Evolutionary conservation across 2,888 invertebrate species (phyloP).

Genomic region (Brachypalpus laphriformis): DNA sequence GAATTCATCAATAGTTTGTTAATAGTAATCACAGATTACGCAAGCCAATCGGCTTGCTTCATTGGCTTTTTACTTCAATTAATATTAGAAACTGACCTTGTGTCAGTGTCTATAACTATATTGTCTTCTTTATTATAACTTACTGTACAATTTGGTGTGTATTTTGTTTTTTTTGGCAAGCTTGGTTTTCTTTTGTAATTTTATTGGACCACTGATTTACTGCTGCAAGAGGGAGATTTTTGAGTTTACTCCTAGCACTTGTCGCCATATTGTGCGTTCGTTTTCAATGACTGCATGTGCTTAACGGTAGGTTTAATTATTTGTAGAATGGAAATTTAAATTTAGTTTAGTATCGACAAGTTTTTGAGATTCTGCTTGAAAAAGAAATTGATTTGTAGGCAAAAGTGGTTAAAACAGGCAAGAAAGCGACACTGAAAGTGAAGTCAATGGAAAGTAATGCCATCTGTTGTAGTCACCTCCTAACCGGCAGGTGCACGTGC

Average conservation of each 20-base stretch:
- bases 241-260: background rate
- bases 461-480: background rate
- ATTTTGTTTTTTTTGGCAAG: constrained; percentile 49
- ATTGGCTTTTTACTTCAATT: constrained; percentile 21
- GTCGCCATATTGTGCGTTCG: background rate
- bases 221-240: background rate
- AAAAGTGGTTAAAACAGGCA: background rate
- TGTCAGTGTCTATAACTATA: constrained; percentile 2
- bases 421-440: background rate
- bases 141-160: constrained; percentile 62
- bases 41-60: constrained; percentile 47
- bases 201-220: constrained; percentile 53
- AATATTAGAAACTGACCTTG: constrained; percentile 20
- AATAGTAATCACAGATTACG: constrained; percentile 66
- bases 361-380: too few relatives aligned
- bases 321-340: background rate
- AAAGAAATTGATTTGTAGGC: background rate
- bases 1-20: constrained; percentile 15
- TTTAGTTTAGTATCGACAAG: background rate
- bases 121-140: constrained; percentile 22
- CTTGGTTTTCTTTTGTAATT: constrained; percentile 27
- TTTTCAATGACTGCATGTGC: background rate
- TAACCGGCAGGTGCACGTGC: constrained; percentile 56
- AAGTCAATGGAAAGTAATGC: background rate
- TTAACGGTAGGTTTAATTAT: background rate